Conservation (phyloP, 2,888 invertebrate species). For the Congeria kusceri region DNA sequence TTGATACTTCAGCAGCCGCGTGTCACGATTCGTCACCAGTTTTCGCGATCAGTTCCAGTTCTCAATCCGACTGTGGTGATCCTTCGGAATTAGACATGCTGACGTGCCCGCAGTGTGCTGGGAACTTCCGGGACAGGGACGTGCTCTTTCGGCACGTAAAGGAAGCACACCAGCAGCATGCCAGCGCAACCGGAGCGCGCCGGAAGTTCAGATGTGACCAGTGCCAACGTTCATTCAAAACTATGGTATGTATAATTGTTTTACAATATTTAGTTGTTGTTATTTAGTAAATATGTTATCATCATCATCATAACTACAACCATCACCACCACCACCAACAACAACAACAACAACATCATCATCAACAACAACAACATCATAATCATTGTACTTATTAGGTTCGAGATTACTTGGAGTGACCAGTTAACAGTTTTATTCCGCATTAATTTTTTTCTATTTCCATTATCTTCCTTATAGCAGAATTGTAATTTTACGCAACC, state of each 20-base stretch:
- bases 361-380: too few species aligned
- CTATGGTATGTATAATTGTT: slow-evolving; percentile 36
- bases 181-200: slow-evolving; percentile 5
- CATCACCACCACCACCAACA: too few species aligned
- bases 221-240: slow-evolving; percentile 40
- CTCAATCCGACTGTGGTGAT: neutral
- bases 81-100: neutral
- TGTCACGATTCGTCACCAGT: neutral
- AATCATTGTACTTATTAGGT: too few species aligned
- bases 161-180: slow-evolving; percentile 23
- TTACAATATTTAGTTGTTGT: neutral
- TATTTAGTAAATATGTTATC: too few species aligned
- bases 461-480: too few species aligned
- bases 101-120: slow-evolving; percentile 27
- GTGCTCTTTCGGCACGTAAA: slow-evolving; percentile 27
- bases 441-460: too few species aligned
- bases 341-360: too few species aligned
- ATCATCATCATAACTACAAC: too few species aligned
- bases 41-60: neutral
- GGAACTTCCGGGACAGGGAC: slow-evolving; percentile 13
- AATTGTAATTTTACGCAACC: too few species aligned
- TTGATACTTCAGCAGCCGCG: neutral
- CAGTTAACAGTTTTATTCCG: too few species aligned
- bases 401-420: too few species aligned
- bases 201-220: slow-evolving; percentile 32